Percentiles rank a stretch among this genome's conserved stretches.
Evolutionary conservation across 2,113 vertebrate genomes (phyloP).

Genomic region (Peucedramus taeniatus): DNA sequence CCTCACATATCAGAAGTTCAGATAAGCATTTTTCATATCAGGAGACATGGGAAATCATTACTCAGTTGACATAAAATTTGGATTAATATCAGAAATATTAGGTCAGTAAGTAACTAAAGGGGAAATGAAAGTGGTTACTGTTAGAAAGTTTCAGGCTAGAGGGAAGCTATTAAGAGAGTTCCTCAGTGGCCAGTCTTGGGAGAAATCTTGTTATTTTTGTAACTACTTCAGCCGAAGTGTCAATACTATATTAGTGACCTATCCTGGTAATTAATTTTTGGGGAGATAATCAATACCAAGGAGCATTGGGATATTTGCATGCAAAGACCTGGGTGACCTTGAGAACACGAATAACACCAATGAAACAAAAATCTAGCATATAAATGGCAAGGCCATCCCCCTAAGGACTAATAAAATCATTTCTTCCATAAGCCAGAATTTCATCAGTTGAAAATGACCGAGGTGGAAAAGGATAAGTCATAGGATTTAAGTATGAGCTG

Average conservation of each 20-base stretch:
- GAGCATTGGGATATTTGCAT: not conserved
- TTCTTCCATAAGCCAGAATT: not conserved
- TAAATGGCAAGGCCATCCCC: not conserved
- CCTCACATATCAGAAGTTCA: not conserved
- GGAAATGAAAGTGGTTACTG: not conserved
- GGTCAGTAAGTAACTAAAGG: not conserved
- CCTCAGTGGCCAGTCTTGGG: not conserved
- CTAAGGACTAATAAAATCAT: conserved; percentile 8
- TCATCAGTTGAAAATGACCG: not conserved
- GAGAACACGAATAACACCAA: not conserved
- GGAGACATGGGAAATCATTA: not conserved
- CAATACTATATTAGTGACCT: not conserved
- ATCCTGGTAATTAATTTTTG: not conserved
- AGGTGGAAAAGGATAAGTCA: not conserved
- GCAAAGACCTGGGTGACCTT: not conserved
- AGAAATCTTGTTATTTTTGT: not conserved
- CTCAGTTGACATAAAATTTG: not conserved
- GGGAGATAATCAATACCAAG: not conserved
- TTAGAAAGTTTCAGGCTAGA: not conserved
- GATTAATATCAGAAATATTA: conserved; percentile 19
- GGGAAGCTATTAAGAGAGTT: not conserved
- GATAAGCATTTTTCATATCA: not conserved
- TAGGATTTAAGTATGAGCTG: not conserved
- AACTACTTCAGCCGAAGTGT: not conserved
- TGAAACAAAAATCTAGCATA: not conserved